Base-by-base conservation (phyloP, 2,797 vertebrate genomes). In the Lacerta bilineata region DNA sequence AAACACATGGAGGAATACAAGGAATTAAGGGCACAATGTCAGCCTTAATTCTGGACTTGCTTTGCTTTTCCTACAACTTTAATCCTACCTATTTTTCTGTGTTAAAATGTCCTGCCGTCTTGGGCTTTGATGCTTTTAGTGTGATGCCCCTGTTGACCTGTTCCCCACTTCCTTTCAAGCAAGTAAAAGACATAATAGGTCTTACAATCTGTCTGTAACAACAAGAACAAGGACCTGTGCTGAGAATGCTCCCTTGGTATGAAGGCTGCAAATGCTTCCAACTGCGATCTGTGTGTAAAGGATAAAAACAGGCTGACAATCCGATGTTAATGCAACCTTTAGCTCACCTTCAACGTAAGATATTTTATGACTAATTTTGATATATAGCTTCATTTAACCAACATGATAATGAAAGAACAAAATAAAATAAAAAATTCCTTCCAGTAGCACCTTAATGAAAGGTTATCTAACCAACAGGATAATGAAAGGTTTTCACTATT, bases 111-210 rank as follows among this genome's bases (percentile, higher is more conserved):
- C 91, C 72, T 77, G 29, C 75, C 89, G 74, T 69, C 87, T 87
- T 39, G 5, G 79, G 85, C 87, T 88, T 64, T 71, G 13, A 9
- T 90, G 87, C 90, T 93, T 92, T 92, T 89, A 93, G 55, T 83
- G 29, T 90, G 91, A 88, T 94, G 88, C n/a, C 87, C 86, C 87
- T 90, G 91, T 88, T 93, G 90, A 94, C 91, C 93, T 90, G 25
- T 75, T 77, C 74, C 89, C 75, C 75, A 84, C 88, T 77, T 87
- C 77, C 64, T 91, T 95, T 84, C 55, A 81, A 92, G 76, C 75
- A 8, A 91, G 74, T 7, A 92, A 92, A 94, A 93, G 66, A 50
- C 75, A 91, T 92, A 91, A 87, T 72, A 90, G 72, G 39, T 88
- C 89, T 83, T 59, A 85, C 66, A 83, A 83, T 0, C 0, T 29